Evolutionary conservation across 2,888 invertebrate species (phyloP).

Genomic region (Aphidoletes aphidimyza): DNA sequence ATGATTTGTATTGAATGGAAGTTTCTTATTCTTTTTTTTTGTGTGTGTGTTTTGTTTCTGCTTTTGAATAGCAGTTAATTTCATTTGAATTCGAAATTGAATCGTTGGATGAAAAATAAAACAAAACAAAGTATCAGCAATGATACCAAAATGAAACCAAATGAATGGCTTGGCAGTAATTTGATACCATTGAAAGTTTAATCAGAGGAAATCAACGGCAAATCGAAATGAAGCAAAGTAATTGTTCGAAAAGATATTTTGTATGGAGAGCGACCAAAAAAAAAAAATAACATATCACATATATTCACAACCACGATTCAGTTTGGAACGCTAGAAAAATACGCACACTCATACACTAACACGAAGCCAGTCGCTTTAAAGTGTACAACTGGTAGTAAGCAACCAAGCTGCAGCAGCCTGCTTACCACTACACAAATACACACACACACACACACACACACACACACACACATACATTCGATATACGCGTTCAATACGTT

Average conservation of each 20-base stretch:
- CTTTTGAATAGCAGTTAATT: too few species aligned
- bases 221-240: background rate
- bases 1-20: too few species aligned
- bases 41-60: too few species aligned
- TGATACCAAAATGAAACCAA: background rate
- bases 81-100: too few species aligned
- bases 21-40: too few species aligned
- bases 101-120: too few species aligned
- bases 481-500: background rate
- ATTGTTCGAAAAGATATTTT: background rate
- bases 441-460: background rate
- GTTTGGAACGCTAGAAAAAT: conserved; percentile 37
- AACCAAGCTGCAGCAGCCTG: background rate
- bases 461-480: background rate
- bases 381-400: background rate
- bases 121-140: too few species aligned
- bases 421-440: background rate
- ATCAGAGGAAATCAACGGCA: background rate
- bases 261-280: background rate
- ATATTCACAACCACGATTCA: background rate
- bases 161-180: background rate
- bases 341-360: conserved; percentile 18
- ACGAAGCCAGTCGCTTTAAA: background rate
- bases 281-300: background rate
- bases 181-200: background rate